Base-by-base conservation (phyloP, 1,140 invertebrate genomes). In the Halesus radiatus region DNA sequence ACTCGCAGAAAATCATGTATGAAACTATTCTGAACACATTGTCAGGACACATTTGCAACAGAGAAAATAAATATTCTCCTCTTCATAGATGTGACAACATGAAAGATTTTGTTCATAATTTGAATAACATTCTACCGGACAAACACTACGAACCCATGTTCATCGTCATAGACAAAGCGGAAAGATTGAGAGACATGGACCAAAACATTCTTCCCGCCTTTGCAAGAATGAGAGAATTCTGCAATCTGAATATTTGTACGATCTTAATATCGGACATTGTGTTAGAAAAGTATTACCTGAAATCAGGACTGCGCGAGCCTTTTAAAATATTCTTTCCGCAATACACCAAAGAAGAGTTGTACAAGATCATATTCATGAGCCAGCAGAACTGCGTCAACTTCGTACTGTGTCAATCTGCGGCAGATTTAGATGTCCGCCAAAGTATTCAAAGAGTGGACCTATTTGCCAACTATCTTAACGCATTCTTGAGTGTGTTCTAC, bases 401-500 rank as follows among this genome's bases (percentile, higher is more conserved):
- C 80, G 80, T 89, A 18, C 78, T 86, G 16, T 82, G 52, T n/a
- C 85, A 84, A 83, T 60, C 85, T 68, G 76, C 85, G 22, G 83
- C 86, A 18, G 85, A 85, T 62, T 75, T 81, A 66, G 79, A 84
- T 29, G 78, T 86, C 32, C 81, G 85, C 82, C 75, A 83, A 20
- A 85, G 88, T 81, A 85, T 90, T 58, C 85, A 91, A 3, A 87
- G 87, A 79, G 84, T 87, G 52, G 91, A 94, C 56, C 92, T 97
- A 84, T 97, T 96, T 85, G 89, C 89, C 79, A 94, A 94, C 86
- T 97, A 96, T 86, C 85, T 97, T 26, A 94, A 93, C 85, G 88
- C 96, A 18, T 95, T 97, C 85, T 86, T 97, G 0, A 94, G 93
- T 78, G 93, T 96, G 8, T 97, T 96, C 87, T 94, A 94, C 83